phyloP scores from a whole-genome alignment of 2,113 vertebrate species.

The Euleptes europaea region DNA sequence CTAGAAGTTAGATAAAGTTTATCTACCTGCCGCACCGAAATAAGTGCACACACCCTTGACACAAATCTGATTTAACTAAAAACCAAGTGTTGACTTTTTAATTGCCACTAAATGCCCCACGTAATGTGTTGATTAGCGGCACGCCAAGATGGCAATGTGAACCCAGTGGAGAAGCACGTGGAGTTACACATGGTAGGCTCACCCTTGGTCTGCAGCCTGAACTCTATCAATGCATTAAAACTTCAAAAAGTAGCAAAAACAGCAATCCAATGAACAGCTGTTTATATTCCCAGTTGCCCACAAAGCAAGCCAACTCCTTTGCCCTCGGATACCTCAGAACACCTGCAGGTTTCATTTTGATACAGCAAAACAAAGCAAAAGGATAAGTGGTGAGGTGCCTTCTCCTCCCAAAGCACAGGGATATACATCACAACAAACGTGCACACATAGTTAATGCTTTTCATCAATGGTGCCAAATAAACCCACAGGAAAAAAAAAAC shows the following conservation, averaged over 20 bases:
- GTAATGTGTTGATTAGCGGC: slow-evolving; percentile 66
- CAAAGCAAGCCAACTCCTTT: not conserved
- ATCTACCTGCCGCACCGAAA: slow-evolving; percentile 63
- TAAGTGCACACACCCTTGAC: slow-evolving; percentile 66
- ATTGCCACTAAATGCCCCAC: slow-evolving; percentile 62
- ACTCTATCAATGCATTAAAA: not conserved
- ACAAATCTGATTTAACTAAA: slow-evolving; percentile 72
- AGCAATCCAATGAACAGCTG: not conserved
- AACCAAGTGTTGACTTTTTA: slow-evolving; percentile 68
- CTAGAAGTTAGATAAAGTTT: slow-evolving; percentile 69
- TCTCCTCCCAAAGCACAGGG: too few species aligned
- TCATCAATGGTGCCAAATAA: too few species aligned
- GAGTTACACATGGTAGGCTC: not conserved
- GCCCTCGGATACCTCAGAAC: too few species aligned
- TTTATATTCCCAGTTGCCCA: not conserved
- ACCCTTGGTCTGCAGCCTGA: not conserved
- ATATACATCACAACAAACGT: too few species aligned
- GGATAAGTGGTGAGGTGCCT: too few species aligned
- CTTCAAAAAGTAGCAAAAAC: not conserved
- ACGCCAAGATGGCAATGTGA: not conserved
- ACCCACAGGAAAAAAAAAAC: too few species aligned
- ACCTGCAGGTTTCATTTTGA: too few species aligned
- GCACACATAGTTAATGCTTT: too few species aligned
- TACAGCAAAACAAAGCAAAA: too few species aligned
- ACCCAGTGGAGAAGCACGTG: not conserved